Conservation (phyloP, 2,888 invertebrate genomes). For the Heliconius hortense region DNA sequence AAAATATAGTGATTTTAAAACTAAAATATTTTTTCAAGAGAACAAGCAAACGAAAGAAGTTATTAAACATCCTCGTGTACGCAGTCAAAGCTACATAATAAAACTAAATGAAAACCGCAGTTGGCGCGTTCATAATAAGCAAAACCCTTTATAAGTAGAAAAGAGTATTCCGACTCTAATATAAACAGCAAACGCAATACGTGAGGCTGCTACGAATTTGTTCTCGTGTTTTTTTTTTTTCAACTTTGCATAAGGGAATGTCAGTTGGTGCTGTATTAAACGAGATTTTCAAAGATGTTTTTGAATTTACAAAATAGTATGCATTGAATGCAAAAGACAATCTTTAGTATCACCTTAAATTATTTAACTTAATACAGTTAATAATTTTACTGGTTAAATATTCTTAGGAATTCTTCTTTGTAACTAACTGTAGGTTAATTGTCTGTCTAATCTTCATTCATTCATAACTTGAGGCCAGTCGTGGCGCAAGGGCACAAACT, state of each 20-base stretch:
- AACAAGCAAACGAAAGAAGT: conserved; percentile 40
- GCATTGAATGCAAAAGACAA: too few relatives aligned
- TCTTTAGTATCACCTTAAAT: not conserved
- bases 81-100: conserved; percentile 49
- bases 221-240: conserved; percentile 33
- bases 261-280: conserved; percentile 36
- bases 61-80: conserved; percentile 43
- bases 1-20: conserved; percentile 28
- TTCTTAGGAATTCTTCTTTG: not conserved
- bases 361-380: not conserved
- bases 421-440: too few relatives aligned
- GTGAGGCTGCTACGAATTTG: conserved; percentile 40
- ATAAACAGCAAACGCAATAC: conserved; percentile 47
- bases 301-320: not conserved
- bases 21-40: conserved; percentile 30
- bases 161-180: conserved; percentile 46
- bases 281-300: conserved; percentile 24
- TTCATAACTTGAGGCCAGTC: too few relatives aligned
- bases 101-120: conserved; percentile 48
- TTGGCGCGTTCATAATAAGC: conserved; percentile 48
- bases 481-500: too few relatives aligned
- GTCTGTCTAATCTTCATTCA: too few relatives aligned
- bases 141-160: conserved; percentile 47
- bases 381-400: not conserved
- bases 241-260: conserved; percentile 40